Base-by-base conservation (phyloP, 2,888 invertebrate species). In the Apodemia zela region DNA sequence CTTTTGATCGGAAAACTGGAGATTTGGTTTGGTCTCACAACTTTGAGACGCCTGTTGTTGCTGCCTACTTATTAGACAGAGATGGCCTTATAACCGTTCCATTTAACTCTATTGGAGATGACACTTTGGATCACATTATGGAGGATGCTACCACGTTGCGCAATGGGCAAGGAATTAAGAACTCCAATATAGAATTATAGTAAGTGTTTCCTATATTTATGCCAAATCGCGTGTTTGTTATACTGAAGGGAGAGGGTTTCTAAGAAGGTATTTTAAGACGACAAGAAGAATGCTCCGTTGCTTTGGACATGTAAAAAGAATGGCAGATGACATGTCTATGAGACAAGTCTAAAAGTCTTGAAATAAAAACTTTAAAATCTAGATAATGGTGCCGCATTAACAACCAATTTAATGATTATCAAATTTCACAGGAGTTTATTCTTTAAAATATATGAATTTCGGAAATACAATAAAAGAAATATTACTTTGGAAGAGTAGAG, bases 41-140 rank as follows among this genome's bases (percentile, higher is more conserved):
- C 81, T 94, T 98, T 49, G 95, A 95, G 63, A 97, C 98, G 54
- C 98, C 99, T 0, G 95, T 99, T 0, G 96, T 99, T 60, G 98
- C 97, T 0, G 94, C 97, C 67, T 99, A 98, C 81, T 84, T 95
- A 17, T 84, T 96, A 63, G 95, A 95, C 69, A 93, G 94, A 21
- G 95, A 96, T 61, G 96, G 97, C 1, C 93, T 98, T 61, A 92
- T 97, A 54, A 94, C 96, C 63, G 94, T 97, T 59, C 98, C 98
- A 0, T 98, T 98, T 84, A 97, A 97, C 61, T 97, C 97, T 38
- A 94, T 98, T 58, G 97, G 98, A 0, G 96, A 97, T 71, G 96
- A 96, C 73, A 97, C 98, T 0, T 92, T 98, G 64, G 93, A 94
- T 72, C 94, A 95, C 70, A 94, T 94, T 57, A 85, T 94, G 78